Percentiles rank a stretch among this genome's conserved stretches.
These are phyloP conservation scores for Phoxinus dragarum DNA, from an alignment of 2,797 vertebrate species.

Conservation along the genomic window DNA sequence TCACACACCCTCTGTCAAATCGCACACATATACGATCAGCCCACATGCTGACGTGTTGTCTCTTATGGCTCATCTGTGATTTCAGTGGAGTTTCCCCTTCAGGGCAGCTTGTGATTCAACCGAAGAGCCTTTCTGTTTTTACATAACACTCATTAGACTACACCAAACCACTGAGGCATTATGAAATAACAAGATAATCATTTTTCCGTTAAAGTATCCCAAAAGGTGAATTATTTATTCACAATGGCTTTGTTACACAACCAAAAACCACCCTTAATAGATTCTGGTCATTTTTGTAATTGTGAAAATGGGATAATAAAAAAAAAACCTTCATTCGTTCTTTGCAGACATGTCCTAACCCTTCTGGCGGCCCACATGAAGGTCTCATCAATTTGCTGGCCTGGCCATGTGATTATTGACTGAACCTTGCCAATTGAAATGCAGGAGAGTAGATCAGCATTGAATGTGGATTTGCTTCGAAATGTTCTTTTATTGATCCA, in stretches of 20 bases:
- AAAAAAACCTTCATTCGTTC: background rate
- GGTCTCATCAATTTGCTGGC: conserved; percentile 7
- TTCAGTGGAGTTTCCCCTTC: conserved; percentile 16
- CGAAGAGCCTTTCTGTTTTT: background rate
- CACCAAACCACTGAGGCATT: conserved; percentile 20
- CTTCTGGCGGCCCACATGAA: background rate
- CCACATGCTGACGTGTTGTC: background rate
- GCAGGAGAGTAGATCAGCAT: conserved; percentile 15
- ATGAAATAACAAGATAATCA: background rate
- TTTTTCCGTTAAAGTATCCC: background rate
- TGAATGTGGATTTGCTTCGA: conserved; percentile 31
- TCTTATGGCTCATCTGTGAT: conserved; percentile 5
- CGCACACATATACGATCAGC: background rate
- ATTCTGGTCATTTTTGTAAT: background rate
- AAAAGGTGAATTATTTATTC: background rate
- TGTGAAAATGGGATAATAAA: background rate
- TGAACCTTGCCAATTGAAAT: conserved; percentile 17
- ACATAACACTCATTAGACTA: background rate
- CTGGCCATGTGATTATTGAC: conserved; percentile 34
- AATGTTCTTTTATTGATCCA: conserved; percentile 23
- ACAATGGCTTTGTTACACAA: conserved; percentile 4
- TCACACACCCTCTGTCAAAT: background rate
- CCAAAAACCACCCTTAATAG: background rate
- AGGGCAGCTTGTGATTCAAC: conserved; percentile 13
- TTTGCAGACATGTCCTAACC: background rate